A percentile compares a stretch with the other conserved stretches of the same genome.
These are phyloP conservation scores for Hydra vulgaris DNA, from an alignment of 30 jellyfish, hydroid and myxozoan species.

Conservation along the genomic window DNA sequence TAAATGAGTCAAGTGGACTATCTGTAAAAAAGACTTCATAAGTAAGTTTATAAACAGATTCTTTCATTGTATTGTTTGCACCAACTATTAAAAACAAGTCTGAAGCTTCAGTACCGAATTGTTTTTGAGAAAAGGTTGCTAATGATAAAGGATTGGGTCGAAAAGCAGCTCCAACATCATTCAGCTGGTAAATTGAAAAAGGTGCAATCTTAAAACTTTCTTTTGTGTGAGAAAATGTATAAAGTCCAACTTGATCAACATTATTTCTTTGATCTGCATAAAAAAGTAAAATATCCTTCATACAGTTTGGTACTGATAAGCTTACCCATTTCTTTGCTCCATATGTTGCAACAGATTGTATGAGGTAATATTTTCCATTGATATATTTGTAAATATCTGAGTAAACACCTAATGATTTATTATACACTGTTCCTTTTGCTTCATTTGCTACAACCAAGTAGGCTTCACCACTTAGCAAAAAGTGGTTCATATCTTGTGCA, in stretches of 20 bases:
- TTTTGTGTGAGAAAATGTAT: constrained; percentile 25
- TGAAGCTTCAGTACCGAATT: constrained; percentile 4
- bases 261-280: constrained; percentile 52
- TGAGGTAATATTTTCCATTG: constrained; percentile 27
- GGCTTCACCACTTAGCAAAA: constrained; percentile 19
- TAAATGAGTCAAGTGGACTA: constrained; percentile 42
- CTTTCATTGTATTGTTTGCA: constrained; percentile 24
- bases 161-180: not conserved
- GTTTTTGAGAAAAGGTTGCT: constrained; percentile 31
- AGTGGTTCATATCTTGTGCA: constrained; percentile 50
- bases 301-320: constrained; percentile 41
- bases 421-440: constrained; percentile 22
- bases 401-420: constrained; percentile 19
- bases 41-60: constrained; percentile 31
- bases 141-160: constrained; percentile 51
- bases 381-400: constrained; percentile 36
- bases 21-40: constrained; percentile 25
- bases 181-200: constrained; percentile 32
- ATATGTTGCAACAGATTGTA: constrained; percentile 27
- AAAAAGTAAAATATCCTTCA: constrained; percentile 29
- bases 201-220: constrained; percentile 40
- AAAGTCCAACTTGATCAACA: constrained; percentile 62
- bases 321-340: constrained; percentile 63
- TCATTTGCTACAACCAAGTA: constrained; percentile 55
- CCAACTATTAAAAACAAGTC: constrained; percentile 46